Evolutionary conservation across 2,113 vertebrate species (phyloP), one percentile per base, ranked within the genome.

Genomic region (Rhinolophus sinicus): DNA sequence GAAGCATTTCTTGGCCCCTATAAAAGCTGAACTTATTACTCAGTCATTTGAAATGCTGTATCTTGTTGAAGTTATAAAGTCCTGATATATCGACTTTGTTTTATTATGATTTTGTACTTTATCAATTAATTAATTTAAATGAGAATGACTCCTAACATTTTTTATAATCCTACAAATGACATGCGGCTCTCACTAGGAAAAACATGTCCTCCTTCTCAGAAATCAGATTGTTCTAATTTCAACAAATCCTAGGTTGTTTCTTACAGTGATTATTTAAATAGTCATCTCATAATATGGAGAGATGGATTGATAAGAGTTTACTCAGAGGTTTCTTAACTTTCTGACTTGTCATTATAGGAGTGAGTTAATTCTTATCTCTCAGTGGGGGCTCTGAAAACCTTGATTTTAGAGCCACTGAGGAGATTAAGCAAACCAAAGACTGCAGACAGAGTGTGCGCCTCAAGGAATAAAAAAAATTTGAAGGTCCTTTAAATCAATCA

Each of bases 311-410:
- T 47, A 35, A 54, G 35, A 77, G 54, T 75, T 93, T 67, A 64
- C 19, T 70, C n/a, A 75, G 62, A 50, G 21, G 9, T 62, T 94
- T 56, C 83, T 86, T 91, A 73, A 54, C 77, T 77, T 97, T 86
- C 67, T 80, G 33, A 54, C 15, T 56, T 40, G 75, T 50, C 24
- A 5, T 50, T 90, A 44, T 19, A 81, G 38, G 24, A 24, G 18
- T 38, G 22, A 93, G 30, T 77, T 16, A 77, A 70, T 72, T 65
- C 18, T 33, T 35, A 1, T 47, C 47, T 94, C 18, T 58, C 2
- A 2, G 2, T 3, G 21, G 65, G 40, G 38, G 7, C 24, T 92
- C 47, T 69, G 40, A 72, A 88, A 89, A 38, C 50, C 12, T 72
- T 83, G 33, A 52, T 82, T 40, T 83, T 86, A 35, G 7, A 15